Evolutionary conservation across 2,113 vertebrate species (phyloP).

Genomic region (Casuarius casuarius): DNA sequence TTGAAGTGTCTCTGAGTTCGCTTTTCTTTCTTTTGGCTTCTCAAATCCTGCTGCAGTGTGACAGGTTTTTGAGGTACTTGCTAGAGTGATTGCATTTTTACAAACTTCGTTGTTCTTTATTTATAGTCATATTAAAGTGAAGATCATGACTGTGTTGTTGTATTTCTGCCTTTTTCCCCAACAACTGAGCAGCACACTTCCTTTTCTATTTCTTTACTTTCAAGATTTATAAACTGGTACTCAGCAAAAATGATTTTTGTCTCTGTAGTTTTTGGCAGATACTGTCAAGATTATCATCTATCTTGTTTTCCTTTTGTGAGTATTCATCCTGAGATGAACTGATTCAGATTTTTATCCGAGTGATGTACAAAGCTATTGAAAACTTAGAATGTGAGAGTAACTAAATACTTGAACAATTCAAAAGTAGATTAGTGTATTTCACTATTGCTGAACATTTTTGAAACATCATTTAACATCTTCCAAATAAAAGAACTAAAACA

Average conservation of each 20-base stretch:
- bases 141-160: not conserved
- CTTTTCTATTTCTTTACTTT: not conserved
- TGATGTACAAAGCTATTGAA: not conserved
- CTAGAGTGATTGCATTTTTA: not conserved
- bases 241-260: not conserved
- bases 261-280: not conserved
- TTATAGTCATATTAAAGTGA: not conserved
- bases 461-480: not conserved
- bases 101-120: not conserved
- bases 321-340: not conserved
- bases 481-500: not conserved
- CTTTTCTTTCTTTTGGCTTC: not conserved
- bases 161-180: not conserved
- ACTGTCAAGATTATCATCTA: not conserved
- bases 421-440: not conserved
- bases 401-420: too few species aligned
- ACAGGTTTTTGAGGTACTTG: not conserved
- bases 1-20: not conserved
- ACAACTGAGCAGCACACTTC: not conserved
- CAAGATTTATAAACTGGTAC: not conserved
- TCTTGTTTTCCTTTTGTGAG: not conserved
- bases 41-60: not conserved
- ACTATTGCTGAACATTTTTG: not conserved
- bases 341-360: not conserved
- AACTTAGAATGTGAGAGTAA: not conserved